Percentiles rank a stretch among this genome's conserved stretches.
Conservation (phyloP, 2,797 vertebrate genomes). For the Tamandua tetradactyla region DNA sequence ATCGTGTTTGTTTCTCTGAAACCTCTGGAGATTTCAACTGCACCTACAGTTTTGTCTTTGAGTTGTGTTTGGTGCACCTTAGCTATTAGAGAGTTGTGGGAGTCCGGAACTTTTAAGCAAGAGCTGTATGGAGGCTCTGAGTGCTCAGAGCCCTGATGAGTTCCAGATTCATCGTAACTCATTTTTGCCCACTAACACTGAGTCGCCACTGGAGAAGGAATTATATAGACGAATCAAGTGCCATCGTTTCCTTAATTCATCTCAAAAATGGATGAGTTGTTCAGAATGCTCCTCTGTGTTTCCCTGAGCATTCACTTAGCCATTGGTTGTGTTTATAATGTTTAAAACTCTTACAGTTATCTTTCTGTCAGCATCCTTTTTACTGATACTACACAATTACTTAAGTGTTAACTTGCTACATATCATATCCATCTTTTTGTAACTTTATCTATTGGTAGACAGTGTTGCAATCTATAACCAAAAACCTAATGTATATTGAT, state of each 20-base stretch:
- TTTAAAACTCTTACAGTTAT: slow-evolving; percentile 28
- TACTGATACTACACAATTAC: slow-evolving; percentile 10
- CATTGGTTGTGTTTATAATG: neutral
- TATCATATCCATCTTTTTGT: slow-evolving; percentile 3
- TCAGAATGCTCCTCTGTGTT: neutral
- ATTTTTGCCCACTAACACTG: neutral
- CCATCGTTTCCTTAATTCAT: neutral
- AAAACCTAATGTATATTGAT: slow-evolving; percentile 3
- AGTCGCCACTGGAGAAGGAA: neutral
- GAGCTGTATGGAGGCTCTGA: neutral
- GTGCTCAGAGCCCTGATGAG: neutral
- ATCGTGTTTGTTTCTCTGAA: neutral
- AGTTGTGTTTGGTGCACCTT: neutral
- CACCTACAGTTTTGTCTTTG: neutral
- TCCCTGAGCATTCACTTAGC: neutral
- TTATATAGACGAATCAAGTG: neutral
- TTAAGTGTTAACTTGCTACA: neutral
- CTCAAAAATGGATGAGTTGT: neutral
- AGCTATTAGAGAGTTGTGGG: neutral
- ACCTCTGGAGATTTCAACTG: neutral
- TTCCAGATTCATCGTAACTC: neutral
- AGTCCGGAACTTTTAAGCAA: neutral
- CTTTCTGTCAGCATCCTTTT: neutral
- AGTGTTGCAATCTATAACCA: neutral
- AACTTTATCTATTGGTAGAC: slow-evolving; percentile 15